Evolutionary conservation across 2,797 vertebrate species (phyloP).

Genomic region (Neopelma chrysocephalum): DNA sequence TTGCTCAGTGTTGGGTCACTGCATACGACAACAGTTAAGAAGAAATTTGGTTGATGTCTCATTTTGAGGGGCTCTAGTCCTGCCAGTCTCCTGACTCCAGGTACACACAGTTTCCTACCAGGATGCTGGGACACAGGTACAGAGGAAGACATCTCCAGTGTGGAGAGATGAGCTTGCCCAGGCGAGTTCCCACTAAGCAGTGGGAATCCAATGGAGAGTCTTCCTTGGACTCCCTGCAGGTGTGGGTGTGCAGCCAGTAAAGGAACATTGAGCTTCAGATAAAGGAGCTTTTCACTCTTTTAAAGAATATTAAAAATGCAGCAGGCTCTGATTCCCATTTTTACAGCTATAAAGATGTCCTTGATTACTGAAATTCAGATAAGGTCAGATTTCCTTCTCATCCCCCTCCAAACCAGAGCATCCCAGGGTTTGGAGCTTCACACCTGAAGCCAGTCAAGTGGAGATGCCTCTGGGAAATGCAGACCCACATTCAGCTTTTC

Average conservation of each 20-base stretch:
- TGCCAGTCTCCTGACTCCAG: not conserved
- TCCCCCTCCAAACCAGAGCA: not conserved
- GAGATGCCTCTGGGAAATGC: not conserved
- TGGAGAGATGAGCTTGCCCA: not conserved
- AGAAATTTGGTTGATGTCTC: not conserved
- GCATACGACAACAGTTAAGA: not conserved
- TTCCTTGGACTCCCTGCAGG: not conserved
- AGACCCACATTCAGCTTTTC: not conserved
- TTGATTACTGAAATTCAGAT: accelerated
- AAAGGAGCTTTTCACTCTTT: not conserved
- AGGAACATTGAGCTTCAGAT: not conserved
- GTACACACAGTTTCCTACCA: not conserved
- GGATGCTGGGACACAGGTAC: not conserved
- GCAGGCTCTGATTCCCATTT: not conserved
- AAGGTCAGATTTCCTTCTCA: not conserved
- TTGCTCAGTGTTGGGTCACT: not conserved
- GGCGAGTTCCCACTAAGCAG: not conserved
- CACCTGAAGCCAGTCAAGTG: not conserved
- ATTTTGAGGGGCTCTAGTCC: not conserved
- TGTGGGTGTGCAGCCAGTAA: not conserved
- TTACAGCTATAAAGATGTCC: not conserved
- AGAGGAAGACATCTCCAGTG: not conserved
- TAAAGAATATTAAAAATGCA: not conserved
- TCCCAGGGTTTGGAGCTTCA: not conserved
- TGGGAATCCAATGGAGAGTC: accelerated